Conservation (phyloP, 35 echinoderm and acorn worm genomes). For the Ophioderma brevispina region DNA sequence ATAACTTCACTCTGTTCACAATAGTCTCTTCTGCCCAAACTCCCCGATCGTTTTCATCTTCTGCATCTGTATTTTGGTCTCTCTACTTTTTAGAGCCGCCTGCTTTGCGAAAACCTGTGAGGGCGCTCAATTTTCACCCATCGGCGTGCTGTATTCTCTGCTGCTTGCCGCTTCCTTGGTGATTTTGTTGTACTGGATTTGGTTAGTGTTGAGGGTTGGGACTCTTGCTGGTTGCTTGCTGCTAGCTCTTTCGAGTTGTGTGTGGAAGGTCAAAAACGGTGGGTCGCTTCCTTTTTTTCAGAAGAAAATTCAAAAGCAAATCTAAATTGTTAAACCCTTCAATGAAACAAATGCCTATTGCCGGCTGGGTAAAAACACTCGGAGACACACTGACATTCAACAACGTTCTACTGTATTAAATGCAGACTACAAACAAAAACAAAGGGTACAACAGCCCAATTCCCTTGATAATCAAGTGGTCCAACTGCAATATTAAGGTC, state of each 20-base stretch:
- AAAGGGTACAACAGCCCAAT: no score
- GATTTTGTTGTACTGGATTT: no score
- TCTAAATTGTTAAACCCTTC: no score
- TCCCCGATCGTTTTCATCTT: background rate
- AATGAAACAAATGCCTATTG: no score
- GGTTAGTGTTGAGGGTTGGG: background rate
- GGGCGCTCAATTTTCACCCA: background rate
- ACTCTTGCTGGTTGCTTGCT: background rate
- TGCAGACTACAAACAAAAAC: no score
- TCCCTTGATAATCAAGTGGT: no score
- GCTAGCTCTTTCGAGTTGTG: background rate
- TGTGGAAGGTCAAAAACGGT: background rate
- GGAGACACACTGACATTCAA: no score
- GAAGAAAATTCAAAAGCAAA: no score
- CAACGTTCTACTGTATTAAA: no score
- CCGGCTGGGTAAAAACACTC: no score
- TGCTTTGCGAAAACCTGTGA: background rate
- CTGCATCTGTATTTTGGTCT: background rate
- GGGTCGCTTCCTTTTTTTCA: background rate
- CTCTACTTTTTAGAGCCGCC: background rate
- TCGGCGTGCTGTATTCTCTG: background rate
- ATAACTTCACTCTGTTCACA: slow-evolving; percentile 58
- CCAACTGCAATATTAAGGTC: no score
- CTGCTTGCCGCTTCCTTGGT: background rate
- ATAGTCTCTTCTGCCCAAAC: background rate